These are phyloP conservation scores for Aspidapion aeneum DNA, from an alignment of 2,888 invertebrate genomes.

Conservation along the genomic window DNA sequence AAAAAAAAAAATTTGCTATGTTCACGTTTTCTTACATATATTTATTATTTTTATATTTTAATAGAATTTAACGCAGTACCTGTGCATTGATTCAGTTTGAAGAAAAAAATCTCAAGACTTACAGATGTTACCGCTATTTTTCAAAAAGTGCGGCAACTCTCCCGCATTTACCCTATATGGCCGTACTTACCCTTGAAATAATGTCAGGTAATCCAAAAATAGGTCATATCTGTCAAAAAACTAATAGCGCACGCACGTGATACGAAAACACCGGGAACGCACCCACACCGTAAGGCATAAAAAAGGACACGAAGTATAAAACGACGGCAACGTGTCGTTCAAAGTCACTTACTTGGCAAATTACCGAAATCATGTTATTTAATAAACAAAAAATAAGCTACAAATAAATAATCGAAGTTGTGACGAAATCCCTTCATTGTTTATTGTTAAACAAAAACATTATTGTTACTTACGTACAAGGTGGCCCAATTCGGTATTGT, in stretches of 20 bases:
- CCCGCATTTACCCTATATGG: too few relatives aligned
- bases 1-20: too few relatives aligned
- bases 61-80: too few relatives aligned
- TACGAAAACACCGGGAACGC: too few relatives aligned
- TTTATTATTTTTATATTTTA: too few relatives aligned
- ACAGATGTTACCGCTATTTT: too few relatives aligned
- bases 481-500: background rate
- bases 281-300: background rate
- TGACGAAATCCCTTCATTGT: slow-evolving; percentile 25
- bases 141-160: too few relatives aligned
- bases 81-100: too few relatives aligned
- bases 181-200: too few relatives aligned
- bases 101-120: too few relatives aligned
- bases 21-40: too few relatives aligned
- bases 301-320: background rate
- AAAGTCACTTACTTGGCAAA: slow-evolving; percentile 17
- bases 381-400: slow-evolving; percentile 20
- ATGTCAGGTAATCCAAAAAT: background rate
- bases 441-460: slow-evolving; percentile 15
- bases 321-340: background rate
- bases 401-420: slow-evolving; percentile 21
- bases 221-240: background rate
- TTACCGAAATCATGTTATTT: slow-evolving; percentile 21
- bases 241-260: background rate
- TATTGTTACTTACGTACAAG: background rate